These are phyloP conservation scores for Caenorhabditis angaria DNA, from an alignment of 2,888 invertebrate genomes.

Conservation along the genomic window DNA sequence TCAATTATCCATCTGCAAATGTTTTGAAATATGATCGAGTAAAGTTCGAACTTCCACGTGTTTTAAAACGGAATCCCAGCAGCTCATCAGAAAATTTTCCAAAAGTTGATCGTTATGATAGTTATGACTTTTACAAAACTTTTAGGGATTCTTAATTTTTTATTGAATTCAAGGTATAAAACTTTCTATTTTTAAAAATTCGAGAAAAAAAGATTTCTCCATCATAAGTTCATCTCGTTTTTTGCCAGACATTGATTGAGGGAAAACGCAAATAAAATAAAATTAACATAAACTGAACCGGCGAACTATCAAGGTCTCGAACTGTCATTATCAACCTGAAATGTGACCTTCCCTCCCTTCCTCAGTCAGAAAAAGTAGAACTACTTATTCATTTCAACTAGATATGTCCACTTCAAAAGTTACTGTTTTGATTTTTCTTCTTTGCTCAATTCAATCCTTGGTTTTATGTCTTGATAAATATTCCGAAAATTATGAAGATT, in stretches of 20 bases:
- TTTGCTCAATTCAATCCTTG: too few relatives aligned
- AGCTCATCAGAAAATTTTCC: constrained; percentile 7
- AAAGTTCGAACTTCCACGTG: constrained; percentile 9
- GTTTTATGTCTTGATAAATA: neutral
- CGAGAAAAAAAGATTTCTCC: too few relatives aligned
- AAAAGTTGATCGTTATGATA: too few relatives aligned
- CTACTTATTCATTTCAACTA: neutral
- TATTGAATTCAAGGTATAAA: too few relatives aligned
- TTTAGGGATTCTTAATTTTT: too few relatives aligned
- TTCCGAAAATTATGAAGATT: neutral
- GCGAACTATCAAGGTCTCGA: constrained; percentile 4
- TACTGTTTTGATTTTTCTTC: neutral
- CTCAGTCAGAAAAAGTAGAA: neutral
- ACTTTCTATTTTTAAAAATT: too few relatives aligned
- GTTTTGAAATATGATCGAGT: neutral
- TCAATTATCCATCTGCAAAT: neutral
- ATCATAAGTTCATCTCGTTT: too few relatives aligned
- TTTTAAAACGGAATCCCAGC: constrained; percentile 11
- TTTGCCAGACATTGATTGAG: neutral
- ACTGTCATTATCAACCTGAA: neutral
- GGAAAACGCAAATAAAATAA: neutral
- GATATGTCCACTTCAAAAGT: neutral
- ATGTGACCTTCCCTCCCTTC: neutral
- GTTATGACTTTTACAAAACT: constrained; percentile 19
- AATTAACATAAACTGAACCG: constrained; percentile 2